These are phyloP conservation scores for Abscondita cerata DNA, from an alignment of 2,888 invertebrate genomes.

Conservation along the genomic window DNA sequence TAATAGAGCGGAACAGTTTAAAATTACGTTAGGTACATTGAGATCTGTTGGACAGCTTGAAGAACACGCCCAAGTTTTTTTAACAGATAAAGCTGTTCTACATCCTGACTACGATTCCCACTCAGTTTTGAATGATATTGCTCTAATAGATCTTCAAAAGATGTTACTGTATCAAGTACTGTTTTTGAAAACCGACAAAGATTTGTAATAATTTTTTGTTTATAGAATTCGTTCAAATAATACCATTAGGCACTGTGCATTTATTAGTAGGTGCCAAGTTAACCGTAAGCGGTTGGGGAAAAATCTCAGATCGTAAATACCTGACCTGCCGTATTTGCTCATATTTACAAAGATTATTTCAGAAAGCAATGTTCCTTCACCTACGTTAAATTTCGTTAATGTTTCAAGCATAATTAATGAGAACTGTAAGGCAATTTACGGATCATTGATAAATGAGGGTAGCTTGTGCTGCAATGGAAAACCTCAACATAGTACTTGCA, in stretches of 20 bases:
- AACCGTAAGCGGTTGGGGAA: constrained; percentile 46
- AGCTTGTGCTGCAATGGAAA: too few relatives aligned
- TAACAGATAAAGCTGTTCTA: constrained; percentile 20
- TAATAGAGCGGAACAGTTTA: not conserved
- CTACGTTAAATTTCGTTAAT: too few relatives aligned
- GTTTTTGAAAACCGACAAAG: too few relatives aligned
- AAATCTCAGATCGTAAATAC: constrained; percentile 37
- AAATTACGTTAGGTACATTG: constrained; percentile 10
- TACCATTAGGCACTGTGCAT: not conserved
- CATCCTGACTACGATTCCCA: constrained; percentile 29
- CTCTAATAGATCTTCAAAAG: constrained; percentile 34
- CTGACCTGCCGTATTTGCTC: too few relatives aligned
- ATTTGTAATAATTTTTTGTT: too few relatives aligned
- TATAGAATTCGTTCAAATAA: not conserved
- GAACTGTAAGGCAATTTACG: too few relatives aligned
- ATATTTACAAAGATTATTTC: too few relatives aligned
- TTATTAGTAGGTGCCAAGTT: not conserved
- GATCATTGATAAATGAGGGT: too few relatives aligned
- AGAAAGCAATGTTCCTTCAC: too few relatives aligned
- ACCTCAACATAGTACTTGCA: too few relatives aligned
- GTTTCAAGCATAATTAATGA: too few relatives aligned
- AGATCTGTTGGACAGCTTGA: not conserved
- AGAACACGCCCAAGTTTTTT: not conserved
- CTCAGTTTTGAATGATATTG: constrained; percentile 40
- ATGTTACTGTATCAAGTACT: too few relatives aligned